phyloP scores from a whole-genome alignment of 2,113 vertebrate species.

The Malurus elegans region DNA sequence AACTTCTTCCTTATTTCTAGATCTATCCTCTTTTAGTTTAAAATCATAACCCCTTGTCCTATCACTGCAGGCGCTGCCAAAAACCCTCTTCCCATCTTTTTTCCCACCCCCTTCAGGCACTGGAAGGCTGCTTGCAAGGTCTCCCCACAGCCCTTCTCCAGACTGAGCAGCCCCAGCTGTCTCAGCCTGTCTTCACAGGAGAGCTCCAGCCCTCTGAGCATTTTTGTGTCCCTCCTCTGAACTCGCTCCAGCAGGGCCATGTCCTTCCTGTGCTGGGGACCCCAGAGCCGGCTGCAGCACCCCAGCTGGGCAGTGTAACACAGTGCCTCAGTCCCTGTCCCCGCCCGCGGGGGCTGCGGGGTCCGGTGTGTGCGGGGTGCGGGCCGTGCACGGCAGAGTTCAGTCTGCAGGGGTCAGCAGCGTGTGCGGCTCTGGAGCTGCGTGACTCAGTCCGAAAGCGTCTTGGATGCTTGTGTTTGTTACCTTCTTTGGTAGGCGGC shows the following conservation, averaged over 20 bases:
- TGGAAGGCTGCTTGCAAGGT: background rate
- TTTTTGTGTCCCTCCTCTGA: background rate
- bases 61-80: background rate
- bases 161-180: background rate
- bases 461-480: fast-evolving
- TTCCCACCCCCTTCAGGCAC: background rate
- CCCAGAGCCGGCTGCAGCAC: background rate
- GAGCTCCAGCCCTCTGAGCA: background rate
- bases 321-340: fast-evolving
- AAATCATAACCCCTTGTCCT: background rate
- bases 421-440: background rate
- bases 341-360: background rate
- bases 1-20: background rate
- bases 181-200: background rate
- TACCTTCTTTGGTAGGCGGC: background rate
- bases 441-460: fast-evolving
- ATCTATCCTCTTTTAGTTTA: background rate
- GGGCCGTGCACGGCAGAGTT: fast-evolving
- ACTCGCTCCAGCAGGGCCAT: background rate
- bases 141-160: background rate
- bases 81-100: background rate
- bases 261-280: background rate
- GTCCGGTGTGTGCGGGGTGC: background rate
- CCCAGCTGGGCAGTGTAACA: fast-evolving
- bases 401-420: constrained; percentile 9